phyloP scores from a whole-genome alignment of 37 sponge, comb jelly and placozoan species.

The Chondrilla cf. caribensis region DNA sequence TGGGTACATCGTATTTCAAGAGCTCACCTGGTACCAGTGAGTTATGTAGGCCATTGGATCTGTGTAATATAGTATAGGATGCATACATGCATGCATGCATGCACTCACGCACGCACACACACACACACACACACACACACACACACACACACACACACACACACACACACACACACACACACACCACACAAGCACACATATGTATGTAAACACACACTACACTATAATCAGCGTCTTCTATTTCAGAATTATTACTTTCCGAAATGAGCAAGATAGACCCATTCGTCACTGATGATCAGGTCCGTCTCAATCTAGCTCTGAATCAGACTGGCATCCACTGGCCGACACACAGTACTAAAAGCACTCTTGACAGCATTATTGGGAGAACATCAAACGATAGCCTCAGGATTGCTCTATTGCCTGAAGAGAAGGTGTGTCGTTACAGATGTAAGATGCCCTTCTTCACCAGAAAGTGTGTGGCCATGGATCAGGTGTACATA shows the following conservation, averaged over 20 bases:
- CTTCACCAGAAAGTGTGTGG: not conserved
- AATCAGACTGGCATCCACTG: not conserved
- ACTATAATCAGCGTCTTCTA: not conserved
- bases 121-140: too few species aligned
- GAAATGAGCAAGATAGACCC: not conserved
- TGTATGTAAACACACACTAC: not conserved
- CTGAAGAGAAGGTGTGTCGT: not conserved
- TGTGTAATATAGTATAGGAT: not conserved
- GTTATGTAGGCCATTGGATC: too few species aligned
- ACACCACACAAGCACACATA: not conserved
- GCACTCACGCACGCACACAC: too few species aligned
- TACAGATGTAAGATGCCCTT: not conserved
- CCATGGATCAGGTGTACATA: not conserved
- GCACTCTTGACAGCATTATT: not conserved
- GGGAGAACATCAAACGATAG: not conserved
- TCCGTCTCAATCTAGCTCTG: slow-evolving; percentile 1
- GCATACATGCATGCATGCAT: too few species aligned
- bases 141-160: not conserved
- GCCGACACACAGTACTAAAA: not conserved
- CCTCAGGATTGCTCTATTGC: not conserved
- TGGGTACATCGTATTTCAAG: slow-evolving; percentile 5
- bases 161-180: not conserved
- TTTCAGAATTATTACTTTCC: not conserved
- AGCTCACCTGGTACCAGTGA: slow-evolving; percentile 9
- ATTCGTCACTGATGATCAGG: not conserved